Evolutionary conservation across 2,797 vertebrate species (phyloP).

Genomic region (Pangasius sanitwongsei): DNA sequence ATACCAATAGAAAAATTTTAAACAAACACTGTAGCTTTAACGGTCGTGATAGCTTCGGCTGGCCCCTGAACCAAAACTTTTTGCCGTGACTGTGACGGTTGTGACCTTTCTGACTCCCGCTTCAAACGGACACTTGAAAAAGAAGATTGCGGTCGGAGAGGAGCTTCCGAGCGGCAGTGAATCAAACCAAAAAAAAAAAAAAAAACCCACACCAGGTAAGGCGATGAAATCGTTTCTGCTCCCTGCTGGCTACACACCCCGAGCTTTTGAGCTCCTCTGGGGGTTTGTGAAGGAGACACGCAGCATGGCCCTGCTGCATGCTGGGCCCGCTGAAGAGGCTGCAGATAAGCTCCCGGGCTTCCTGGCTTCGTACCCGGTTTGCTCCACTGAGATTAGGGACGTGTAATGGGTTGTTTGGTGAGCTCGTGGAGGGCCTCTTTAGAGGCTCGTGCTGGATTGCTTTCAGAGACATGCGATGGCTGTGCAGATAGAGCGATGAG

Average conservation of each 20-base stretch:
- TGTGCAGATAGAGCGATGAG: neutral
- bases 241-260: conserved; percentile 68
- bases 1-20: conserved; percentile 63
- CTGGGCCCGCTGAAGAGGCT: conserved; percentile 61
- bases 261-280: conserved; percentile 69
- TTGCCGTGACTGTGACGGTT: conserved; percentile 73
- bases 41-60: conserved; percentile 69
- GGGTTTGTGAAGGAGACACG: conserved; percentile 69
- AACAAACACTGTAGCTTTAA: conserved; percentile 64
- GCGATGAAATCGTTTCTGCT: conserved; percentile 75
- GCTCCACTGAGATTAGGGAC: conserved; percentile 65
- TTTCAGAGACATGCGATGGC: conserved; percentile 13
- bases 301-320: conserved; percentile 59
- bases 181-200: conserved; percentile 68
- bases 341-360: conserved; percentile 68
- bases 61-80: conserved; percentile 63
- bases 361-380: conserved; percentile 67
- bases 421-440: conserved; percentile 32
- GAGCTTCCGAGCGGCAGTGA: conserved; percentile 69
- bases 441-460: conserved; percentile 29
- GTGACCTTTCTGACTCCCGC: conserved; percentile 76
- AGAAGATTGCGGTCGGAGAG: conserved; percentile 70
- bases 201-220: conserved; percentile 78
- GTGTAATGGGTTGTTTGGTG: conserved; percentile 60
- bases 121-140: conserved; percentile 81